Conservation (phyloP, 2,888 invertebrate species). For the Unio delphinus region DNA sequence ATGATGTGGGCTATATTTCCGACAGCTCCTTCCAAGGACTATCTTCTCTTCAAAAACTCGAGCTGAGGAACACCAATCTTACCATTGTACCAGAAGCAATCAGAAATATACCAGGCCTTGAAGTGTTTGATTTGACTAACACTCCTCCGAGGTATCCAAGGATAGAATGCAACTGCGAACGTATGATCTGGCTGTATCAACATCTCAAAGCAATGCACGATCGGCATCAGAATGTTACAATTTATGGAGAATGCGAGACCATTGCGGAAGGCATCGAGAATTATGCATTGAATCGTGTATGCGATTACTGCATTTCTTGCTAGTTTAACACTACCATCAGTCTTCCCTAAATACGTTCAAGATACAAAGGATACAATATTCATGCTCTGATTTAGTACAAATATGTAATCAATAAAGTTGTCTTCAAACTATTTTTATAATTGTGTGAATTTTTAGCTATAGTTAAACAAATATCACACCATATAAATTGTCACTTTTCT, state of each 20-base stretch:
- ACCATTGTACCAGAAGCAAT: conserved; percentile 33
- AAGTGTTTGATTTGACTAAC: conserved; percentile 11
- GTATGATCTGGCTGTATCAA: conserved; percentile 30
- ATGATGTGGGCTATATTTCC: conserved; percentile 37
- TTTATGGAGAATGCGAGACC: conserved; percentile 24
- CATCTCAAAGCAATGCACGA: conserved; percentile 20
- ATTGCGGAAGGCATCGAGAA: conserved; percentile 11
- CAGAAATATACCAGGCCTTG: conserved; percentile 15
- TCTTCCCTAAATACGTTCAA: too few relatives aligned
- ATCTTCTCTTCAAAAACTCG: conserved; percentile 9
- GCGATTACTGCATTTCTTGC: too few relatives aligned
- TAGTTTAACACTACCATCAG: rapidly evolving
- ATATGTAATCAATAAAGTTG: too few relatives aligned
- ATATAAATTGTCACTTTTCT: too few relatives aligned
- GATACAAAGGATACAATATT: too few relatives aligned
- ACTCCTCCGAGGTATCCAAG: background rate
- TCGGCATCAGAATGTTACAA: background rate
- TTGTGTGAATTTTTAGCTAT: too few relatives aligned
- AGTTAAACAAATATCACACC: too few relatives aligned
- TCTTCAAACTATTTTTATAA: too few relatives aligned
- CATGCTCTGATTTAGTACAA: too few relatives aligned
- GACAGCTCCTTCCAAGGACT: conserved; percentile 29
- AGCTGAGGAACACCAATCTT: conserved; percentile 22
- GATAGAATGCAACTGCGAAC: conserved; percentile 34
- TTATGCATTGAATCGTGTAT: conserved; percentile 13